Evolutionary conservation across 2,888 invertebrate genomes (phyloP).

Genomic region (Pseudolycoriella hygida): DNA sequence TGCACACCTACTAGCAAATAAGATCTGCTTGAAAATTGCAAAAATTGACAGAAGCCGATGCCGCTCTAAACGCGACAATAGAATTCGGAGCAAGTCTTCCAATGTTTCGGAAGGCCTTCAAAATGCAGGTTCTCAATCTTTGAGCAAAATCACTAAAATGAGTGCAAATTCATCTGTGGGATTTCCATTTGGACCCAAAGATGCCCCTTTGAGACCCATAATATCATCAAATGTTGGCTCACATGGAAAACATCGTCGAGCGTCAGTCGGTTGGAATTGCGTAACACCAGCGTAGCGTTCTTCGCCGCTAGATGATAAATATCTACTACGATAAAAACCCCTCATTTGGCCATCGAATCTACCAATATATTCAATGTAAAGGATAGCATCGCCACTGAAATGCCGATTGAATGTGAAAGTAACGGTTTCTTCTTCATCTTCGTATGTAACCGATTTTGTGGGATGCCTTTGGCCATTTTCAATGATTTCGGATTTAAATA

Average conservation of each 20-base stretch:
- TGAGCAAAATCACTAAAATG: no score
- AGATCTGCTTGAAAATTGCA: no score
- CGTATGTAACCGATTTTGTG: conserved; percentile 20
- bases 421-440: conserved; percentile 46
- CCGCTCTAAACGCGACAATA: no score
- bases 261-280: conserved; percentile 80
- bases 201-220: no score
- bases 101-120: no score
- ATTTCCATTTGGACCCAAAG: no score
- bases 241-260: conserved; percentile 89
- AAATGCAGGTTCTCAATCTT: no score
- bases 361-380: conserved; percentile 63
- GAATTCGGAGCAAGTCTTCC: no score
- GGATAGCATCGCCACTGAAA: conserved; percentile 34
- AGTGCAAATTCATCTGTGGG: no score
- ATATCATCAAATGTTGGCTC: no score
- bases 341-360: conserved; percentile 84
- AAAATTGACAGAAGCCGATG: no score
- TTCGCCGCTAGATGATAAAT: conserved; percentile 51
- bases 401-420: conserved; percentile 46
- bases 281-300: conserved; percentile 76
- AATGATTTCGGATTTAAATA: conserved; percentile 41
- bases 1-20: no score
- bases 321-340: conserved; percentile 88
- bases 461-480: conserved; percentile 29